These are phyloP conservation scores for Drosophila orena DNA, from an alignment of 1,140 invertebrate genomes.

Conservation along the genomic window DNA sequence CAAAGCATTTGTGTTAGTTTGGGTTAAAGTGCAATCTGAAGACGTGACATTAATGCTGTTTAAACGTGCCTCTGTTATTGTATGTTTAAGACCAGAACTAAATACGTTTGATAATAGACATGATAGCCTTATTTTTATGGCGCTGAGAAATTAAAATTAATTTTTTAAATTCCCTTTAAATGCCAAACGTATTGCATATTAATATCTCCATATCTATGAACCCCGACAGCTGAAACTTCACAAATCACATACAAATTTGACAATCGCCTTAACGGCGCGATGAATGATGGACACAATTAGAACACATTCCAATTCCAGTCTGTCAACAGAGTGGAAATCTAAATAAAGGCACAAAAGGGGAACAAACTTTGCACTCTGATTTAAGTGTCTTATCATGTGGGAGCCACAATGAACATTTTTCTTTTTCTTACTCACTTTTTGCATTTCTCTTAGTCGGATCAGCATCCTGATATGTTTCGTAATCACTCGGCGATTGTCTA, in stretches of 20 bases:
- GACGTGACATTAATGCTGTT: conserved; percentile 10
- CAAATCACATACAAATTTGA: conserved; percentile 60
- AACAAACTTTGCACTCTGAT: conserved; percentile 11
- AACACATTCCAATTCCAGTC: conserved; percentile 31
- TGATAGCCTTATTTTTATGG: neutral
- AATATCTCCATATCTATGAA: neutral
- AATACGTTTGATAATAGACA: neutral
- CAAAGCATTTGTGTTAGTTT: conserved; percentile 5
- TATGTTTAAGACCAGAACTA: neutral
- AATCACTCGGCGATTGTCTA: conserved; percentile 50
- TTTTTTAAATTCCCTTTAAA: too few species aligned
- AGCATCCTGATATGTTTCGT: conserved; percentile 53
- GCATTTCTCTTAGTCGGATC: conserved; percentile 13
- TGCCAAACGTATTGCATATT: too few species aligned
- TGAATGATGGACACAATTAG: conserved; percentile 71
- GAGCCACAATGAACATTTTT: neutral
- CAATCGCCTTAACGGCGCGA: conserved; percentile 53
- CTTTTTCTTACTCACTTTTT: conserved; percentile 47
- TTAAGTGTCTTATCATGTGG: conserved; percentile 10
- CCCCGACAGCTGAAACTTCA: conserved; percentile 53
- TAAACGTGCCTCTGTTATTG: neutral
- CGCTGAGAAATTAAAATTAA: too few species aligned
- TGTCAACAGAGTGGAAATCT: conserved; percentile 24
- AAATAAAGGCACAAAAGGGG: conserved; percentile 21
- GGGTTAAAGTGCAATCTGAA: conserved; percentile 6